Conservation (phyloP, 2,888 invertebrate species). For the Tachina fera region DNA sequence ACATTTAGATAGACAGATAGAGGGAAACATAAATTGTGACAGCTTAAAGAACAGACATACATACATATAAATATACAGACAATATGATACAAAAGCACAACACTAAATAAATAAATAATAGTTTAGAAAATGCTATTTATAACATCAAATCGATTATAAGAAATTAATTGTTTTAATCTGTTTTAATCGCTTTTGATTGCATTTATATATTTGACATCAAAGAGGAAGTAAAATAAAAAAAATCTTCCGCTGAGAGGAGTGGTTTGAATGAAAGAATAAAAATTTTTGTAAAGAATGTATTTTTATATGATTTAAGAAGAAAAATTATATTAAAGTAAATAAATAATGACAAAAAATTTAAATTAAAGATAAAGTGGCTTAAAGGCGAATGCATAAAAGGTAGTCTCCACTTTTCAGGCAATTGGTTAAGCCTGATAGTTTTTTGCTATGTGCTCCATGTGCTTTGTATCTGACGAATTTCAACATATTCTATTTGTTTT, state of each 20-base stretch:
- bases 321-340: too few relatives aligned
- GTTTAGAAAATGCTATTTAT: conserved; percentile 42
- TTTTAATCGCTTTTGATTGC: conserved; percentile 54
- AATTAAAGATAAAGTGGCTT: too few relatives aligned
- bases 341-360: too few relatives aligned
- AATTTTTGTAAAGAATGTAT: background rate
- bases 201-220: conserved; percentile 12
- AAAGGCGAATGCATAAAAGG: too few relatives aligned
- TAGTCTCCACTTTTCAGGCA: too few relatives aligned
- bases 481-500: too few relatives aligned
- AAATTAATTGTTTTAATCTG: conserved; percentile 65
- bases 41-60: conserved; percentile 18
- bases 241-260: too few relatives aligned
- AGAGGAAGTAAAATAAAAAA: background rate
- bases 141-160: conserved; percentile 57
- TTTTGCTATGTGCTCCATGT: too few relatives aligned
- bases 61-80: conserved; percentile 4
- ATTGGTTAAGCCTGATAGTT: too few relatives aligned
- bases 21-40: conserved; percentile 42
- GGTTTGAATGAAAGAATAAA: too few relatives aligned
- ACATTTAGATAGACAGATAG: conserved; percentile 27
- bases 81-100: background rate
- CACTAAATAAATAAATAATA: conserved; percentile 26
- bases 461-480: too few relatives aligned
- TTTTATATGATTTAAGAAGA: background rate